These are phyloP conservation scores for Dicaeum eximium DNA, from an alignment of 2,113 vertebrate genomes.

Conservation along the genomic window DNA sequence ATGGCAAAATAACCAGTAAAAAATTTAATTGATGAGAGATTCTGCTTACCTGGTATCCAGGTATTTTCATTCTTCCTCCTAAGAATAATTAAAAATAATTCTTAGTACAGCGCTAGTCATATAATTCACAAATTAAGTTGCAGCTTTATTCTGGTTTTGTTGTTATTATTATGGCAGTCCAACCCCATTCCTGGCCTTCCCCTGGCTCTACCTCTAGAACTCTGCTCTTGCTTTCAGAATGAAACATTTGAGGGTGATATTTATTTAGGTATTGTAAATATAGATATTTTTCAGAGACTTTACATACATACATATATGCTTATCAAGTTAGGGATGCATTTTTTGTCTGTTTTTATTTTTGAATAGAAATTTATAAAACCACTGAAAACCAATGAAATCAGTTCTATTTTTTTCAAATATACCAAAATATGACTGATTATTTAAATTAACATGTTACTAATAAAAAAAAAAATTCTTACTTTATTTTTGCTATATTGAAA, in stretches of 20 bases:
- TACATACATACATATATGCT: too few relatives aligned
- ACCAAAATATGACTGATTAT: background rate
- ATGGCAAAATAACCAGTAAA: background rate
- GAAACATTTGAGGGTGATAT: background rate
- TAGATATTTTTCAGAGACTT: background rate
- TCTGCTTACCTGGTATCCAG: conserved; percentile 1
- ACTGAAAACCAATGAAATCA: background rate
- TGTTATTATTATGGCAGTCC: background rate
- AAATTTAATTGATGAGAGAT: background rate
- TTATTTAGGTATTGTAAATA: background rate
- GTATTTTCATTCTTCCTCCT: conserved; percentile 14
- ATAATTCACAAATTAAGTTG: background rate
- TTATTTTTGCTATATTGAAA: background rate
- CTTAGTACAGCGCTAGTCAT: background rate
- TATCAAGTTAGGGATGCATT: background rate
- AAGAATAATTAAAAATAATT: background rate
- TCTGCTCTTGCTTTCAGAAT: background rate
- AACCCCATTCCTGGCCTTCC: background rate
- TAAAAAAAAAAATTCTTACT: background rate
- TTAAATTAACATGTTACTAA: background rate
- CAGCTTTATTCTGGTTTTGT: background rate
- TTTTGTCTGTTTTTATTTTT: background rate
- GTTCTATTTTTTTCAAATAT: background rate
- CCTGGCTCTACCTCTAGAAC: background rate
- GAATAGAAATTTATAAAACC: background rate